Conservation (phyloP, 2,797 vertebrate genomes). For the Helostoma temminkii region DNA sequence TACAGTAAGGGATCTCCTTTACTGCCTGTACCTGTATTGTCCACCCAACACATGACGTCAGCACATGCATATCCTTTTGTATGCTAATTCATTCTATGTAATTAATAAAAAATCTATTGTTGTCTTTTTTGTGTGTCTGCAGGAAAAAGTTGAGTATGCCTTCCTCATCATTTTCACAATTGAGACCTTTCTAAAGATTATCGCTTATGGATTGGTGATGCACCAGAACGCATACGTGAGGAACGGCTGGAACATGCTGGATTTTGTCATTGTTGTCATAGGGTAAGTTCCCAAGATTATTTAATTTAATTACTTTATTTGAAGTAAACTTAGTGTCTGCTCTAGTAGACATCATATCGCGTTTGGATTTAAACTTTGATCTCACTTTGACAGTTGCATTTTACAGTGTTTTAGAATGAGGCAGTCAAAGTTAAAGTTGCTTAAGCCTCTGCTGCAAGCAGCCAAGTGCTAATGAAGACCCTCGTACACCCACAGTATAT, state of each 20-base stretch:
- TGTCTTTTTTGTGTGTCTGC: slow-evolving; percentile 65
- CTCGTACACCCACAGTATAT: slow-evolving; percentile 78
- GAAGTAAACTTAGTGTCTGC: background rate
- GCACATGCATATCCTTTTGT: background rate
- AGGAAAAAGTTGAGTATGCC: slow-evolving; percentile 99
- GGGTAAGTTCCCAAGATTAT: slow-evolving; percentile 86
- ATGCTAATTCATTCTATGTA: background rate
- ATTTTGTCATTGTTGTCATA: slow-evolving; percentile 99
- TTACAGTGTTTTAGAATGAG: slow-evolving; percentile 48
- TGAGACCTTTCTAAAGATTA: slow-evolving; percentile 99
- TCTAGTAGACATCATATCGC: background rate
- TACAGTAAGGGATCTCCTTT: background rate
- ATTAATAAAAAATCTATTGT: background rate
- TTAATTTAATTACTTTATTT: background rate
- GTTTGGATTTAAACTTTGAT: slow-evolving; percentile 38
- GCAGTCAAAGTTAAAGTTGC: slow-evolving; percentile 61
- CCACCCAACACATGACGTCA: background rate
- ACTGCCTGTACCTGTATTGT: background rate
- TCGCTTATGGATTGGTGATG: slow-evolving; percentile 97
- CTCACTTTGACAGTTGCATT: slow-evolving; percentile 36
- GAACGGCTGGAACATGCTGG: slow-evolving; percentile 99
- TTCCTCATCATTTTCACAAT: slow-evolving; percentile 99
- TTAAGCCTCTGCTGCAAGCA: slow-evolving; percentile 70
- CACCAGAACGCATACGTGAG: slow-evolving; percentile 98
- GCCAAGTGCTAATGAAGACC: slow-evolving; percentile 73